Percentiles rank a stretch among this genome's conserved stretches.
phyloP scores from a whole-genome alignment of 2,888 invertebrate genomes.

The Diachrysia chrysitis region DNA sequence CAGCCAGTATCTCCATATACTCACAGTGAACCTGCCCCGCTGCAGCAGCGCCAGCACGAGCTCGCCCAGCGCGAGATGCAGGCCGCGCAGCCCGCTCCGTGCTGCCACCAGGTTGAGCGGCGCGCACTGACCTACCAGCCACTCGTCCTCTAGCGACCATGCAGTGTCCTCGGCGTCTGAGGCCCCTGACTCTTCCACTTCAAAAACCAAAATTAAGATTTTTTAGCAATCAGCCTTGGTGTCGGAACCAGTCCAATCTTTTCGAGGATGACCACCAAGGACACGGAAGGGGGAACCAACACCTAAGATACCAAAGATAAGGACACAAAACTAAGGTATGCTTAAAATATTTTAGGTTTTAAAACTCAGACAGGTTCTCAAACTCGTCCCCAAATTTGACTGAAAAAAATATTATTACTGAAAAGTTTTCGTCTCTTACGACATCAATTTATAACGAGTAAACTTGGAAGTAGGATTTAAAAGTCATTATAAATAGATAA shows the following conservation, averaged over 20 bases:
- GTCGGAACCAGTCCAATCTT: background rate
- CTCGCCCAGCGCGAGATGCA: slow-evolving; percentile 75
- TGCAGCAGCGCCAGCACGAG: slow-evolving; percentile 75
- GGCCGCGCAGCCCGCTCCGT: slow-evolving; percentile 63
- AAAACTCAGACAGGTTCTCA: background rate
- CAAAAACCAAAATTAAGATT: background rate
- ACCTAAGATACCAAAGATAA: no score
- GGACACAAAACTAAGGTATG: background rate
- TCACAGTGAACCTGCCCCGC: slow-evolving; percentile 78
- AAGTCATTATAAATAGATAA: slow-evolving; percentile 2
- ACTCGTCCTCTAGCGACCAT: slow-evolving; percentile 80
- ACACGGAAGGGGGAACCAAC: no score
- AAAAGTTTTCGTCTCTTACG: background rate
- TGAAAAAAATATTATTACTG: background rate
- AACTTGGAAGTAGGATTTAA: slow-evolving; percentile 3
- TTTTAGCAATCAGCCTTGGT: background rate
- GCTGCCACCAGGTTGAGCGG: slow-evolving; percentile 74
- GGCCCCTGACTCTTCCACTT: slow-evolving; percentile 82
- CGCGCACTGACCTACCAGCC: slow-evolving; percentile 74
- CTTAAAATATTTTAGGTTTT: no score
- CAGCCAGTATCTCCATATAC: slow-evolving; percentile 31
- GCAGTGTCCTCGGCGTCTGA: slow-evolving; percentile 79
- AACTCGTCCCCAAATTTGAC: background rate
- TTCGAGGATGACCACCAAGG: background rate
- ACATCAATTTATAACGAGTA: background rate